phyloP scores from a whole-genome alignment of 2,797 vertebrate genomes.

The Microctenopoma lineatum region DNA sequence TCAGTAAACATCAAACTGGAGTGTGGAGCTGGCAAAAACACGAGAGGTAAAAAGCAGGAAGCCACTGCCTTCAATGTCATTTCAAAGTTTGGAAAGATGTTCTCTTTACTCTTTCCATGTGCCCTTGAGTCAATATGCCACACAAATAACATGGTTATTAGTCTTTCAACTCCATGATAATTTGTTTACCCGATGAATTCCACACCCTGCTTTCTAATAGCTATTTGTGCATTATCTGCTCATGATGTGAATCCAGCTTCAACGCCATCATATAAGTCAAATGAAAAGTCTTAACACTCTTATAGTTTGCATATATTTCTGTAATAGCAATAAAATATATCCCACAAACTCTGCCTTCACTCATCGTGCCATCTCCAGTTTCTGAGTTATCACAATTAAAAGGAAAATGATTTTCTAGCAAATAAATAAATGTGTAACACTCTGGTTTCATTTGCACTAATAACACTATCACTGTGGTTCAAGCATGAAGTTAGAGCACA shows the following conservation, averaged over 20 bases:
- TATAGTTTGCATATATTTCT: conserved; percentile 24
- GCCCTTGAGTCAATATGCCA: conserved; percentile 1
- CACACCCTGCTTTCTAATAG: conserved; percentile 3
- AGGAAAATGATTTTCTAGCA: conserved; percentile 13
- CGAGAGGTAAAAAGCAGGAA: not conserved
- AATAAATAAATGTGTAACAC: conserved; percentile 51
- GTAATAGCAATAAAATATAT: conserved; percentile 46
- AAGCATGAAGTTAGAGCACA: conserved; percentile 41
- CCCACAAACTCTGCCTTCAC: conserved; percentile 15
- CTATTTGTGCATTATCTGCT: conserved; percentile 11
- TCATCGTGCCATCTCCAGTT: conserved; percentile 6
- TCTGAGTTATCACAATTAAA: conserved; percentile 34
- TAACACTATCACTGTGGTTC: conserved; percentile 41
- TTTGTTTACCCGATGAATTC: conserved; percentile 4
- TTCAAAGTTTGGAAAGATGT: no score
- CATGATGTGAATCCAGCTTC: conserved; percentile 14
- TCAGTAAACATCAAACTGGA: conserved; percentile 12
- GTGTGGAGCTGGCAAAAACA: conserved; percentile 17
- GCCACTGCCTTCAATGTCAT: no score
- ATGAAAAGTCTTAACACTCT: conserved; percentile 16
- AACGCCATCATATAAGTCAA: conserved; percentile 32
- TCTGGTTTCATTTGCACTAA: conserved; percentile 45
- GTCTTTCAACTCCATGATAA: conserved; percentile 3
- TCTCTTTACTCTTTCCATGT: no score
- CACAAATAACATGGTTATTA: not conserved